phyloP scores from a whole-genome alignment of 2,113 vertebrate genomes.

The Cololabis saira region DNA sequence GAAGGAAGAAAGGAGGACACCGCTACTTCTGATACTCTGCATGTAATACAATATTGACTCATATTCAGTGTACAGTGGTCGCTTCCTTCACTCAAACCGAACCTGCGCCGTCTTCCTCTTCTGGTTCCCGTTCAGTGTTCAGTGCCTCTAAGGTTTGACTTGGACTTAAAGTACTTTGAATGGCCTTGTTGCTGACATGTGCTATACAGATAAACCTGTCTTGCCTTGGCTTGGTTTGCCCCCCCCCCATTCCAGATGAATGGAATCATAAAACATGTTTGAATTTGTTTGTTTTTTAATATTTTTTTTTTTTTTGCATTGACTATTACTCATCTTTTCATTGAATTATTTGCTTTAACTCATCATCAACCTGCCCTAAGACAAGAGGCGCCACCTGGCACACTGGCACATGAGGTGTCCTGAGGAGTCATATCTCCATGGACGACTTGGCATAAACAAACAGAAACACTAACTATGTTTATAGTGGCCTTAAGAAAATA shows the following conservation, averaged over 20 bases:
- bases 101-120: slow-evolving; percentile 8
- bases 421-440: slow-evolving; percentile 34
- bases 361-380: slow-evolving; percentile 12
- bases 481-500: slow-evolving; percentile 35
- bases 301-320: slow-evolving; percentile 31
- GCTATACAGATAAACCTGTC: no score
- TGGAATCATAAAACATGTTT: slow-evolving; percentile 20
- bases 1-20: slow-evolving; percentile 66
- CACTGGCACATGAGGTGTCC: slow-evolving; percentile 29
- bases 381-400: slow-evolving; percentile 32
- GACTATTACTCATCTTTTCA: slow-evolving; percentile 39
- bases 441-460: slow-evolving; percentile 35
- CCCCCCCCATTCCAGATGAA: no score
- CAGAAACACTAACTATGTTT: slow-evolving; percentile 46
- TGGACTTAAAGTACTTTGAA: no score
- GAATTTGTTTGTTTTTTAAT: no score
- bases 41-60: slow-evolving; percentile 49
- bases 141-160: no score
- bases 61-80: slow-evolving; percentile 19
- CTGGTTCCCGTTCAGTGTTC: no score
- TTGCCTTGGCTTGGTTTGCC: no score
- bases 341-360: slow-evolving; percentile 19
- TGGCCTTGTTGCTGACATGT: no score
- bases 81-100: slow-evolving; percentile 26
- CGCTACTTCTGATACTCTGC: slow-evolving; percentile 42